Base-by-base conservation (phyloP, 1,140 invertebrate genomes). In the Bombus breviceps region DNA sequence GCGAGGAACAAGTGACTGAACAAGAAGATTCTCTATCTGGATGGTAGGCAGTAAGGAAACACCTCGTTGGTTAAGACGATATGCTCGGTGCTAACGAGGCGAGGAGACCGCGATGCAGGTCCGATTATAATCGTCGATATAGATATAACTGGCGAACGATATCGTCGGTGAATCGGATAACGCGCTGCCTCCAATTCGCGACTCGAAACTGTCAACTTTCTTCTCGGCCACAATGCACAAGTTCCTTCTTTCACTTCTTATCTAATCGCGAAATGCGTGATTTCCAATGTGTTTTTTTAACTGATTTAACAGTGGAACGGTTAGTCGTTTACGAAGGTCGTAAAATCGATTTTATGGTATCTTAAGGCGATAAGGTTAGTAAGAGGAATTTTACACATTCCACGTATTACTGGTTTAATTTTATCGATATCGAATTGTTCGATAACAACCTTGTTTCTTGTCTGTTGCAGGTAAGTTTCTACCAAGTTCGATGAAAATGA, bases 1-100 rank as follows among this genome's bases (percentile, higher is more conserved):
- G 91, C 91, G 92, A 92, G 91, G 93, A 94, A 94, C 94, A 94
- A 94, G 94, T 92, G 92, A 94, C 92, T 86, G 92, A 92, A 94
- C 93, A 94, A 92, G 93, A 92, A 94, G 94, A 94, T 94, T 92
- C 91, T 92, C 91, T 94, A 94, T 94, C 94, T 91, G 87, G 72
- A 68, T 74, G 85, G 87, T 77, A 90, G 89, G 78, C 86, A 92
- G 92, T 91, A 91, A 91, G 92, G 89, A 93, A 94, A 94, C 94
- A 94, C 93, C 93, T 94, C 92, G 91, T 92, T 90, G 92, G 91
- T 92, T 91, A 93, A 90, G 89, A 91, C 92, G 93, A 93, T 93
- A 91, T 83, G 87, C 83, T 39, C 81, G 85, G 86, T 87, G 89
- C 91, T 94, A 94, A 94, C 94, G 93, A 94, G 92, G 87, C 92